These are phyloP conservation scores for Dasysyrphus albostriatus DNA, from an alignment of 2,888 invertebrate genomes.

Conservation along the genomic window DNA sequence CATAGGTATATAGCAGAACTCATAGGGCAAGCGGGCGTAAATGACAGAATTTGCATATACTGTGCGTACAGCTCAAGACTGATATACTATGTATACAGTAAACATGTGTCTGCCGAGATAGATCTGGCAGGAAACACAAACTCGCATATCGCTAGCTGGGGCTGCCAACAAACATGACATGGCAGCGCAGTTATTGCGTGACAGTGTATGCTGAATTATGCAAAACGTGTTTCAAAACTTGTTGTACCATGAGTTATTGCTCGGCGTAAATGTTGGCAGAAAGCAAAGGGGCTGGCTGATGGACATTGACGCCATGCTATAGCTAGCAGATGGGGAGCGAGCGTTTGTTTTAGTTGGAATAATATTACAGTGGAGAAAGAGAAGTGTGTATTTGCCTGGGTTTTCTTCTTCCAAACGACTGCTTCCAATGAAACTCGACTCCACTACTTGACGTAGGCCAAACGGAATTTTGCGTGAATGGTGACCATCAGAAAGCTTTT, in stretches of 20 bases:
- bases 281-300: conserved; percentile 33
- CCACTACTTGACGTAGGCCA: conserved; percentile 24
- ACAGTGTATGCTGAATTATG: conserved; percentile 76
- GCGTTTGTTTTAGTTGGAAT: conserved; percentile 34
- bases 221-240: conserved; percentile 76
- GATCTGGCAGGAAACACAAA: conserved; percentile 66
- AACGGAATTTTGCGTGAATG: conserved; percentile 63
- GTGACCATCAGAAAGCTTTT: conserved; percentile 56
- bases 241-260: conserved; percentile 62
- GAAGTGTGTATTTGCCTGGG: not conserved
- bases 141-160: conserved; percentile 55
- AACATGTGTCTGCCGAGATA: conserved; percentile 70
- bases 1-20: not conserved
- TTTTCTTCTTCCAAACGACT: conserved; percentile 35
- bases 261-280: conserved; percentile 47
- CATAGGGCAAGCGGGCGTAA: conserved; percentile 53
- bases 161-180: conserved; percentile 71
- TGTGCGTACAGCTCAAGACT: conserved; percentile 58
- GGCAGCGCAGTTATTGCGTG: conserved; percentile 74
- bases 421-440: conserved; percentile 27
- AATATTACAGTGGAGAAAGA: conserved; percentile 10
- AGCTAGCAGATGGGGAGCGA: conserved; percentile 28
- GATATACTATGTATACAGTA: conserved; percentile 58
- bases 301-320: conserved; percentile 20
- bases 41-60: conserved; percentile 67